phyloP scores from a whole-genome alignment of 2,797 vertebrate species.

The Artibeus lituratus region DNA sequence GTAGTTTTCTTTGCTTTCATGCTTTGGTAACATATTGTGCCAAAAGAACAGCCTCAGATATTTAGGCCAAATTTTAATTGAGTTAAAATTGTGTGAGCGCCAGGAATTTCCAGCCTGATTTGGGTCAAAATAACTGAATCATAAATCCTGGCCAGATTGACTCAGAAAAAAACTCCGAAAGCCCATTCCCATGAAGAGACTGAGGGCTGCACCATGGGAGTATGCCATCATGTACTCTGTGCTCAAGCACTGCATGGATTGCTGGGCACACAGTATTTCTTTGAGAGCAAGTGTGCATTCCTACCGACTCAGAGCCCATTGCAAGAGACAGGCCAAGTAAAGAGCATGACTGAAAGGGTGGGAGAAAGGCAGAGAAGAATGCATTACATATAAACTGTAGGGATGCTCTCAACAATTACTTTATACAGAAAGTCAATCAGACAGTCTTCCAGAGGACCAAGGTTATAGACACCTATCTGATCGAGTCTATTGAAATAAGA shows the following conservation, averaged over 20 bases:
- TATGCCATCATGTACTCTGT: background rate
- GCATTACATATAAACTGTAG: fast-evolving
- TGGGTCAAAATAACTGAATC: slow-evolving; percentile 28
- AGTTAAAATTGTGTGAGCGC: background rate
- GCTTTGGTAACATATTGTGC: background rate
- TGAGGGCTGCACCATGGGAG: fast-evolving
- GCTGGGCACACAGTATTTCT: background rate
- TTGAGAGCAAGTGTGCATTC: background rate
- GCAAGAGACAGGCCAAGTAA: background rate
- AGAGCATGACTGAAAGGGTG: background rate
- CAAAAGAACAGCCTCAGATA: slow-evolving; percentile 19
- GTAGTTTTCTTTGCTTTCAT: background rate
- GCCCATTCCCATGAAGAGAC: background rate
- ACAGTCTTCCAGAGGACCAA: background rate
- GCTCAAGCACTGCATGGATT: background rate
- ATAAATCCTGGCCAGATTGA: slow-evolving; percentile 6
- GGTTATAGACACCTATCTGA: background rate
- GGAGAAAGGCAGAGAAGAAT: background rate
- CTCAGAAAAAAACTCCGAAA: background rate
- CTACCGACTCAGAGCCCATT: background rate
- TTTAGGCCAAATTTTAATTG: slow-evolving; percentile 47
- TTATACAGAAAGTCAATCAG: background rate
- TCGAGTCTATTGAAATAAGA: background rate
- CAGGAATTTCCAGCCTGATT: slow-evolving; percentile 40
- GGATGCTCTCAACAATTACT: background rate